These are phyloP conservation scores for Struthidea cinerea DNA, from an alignment of 2,113 vertebrate species.

Conservation along the genomic window DNA sequence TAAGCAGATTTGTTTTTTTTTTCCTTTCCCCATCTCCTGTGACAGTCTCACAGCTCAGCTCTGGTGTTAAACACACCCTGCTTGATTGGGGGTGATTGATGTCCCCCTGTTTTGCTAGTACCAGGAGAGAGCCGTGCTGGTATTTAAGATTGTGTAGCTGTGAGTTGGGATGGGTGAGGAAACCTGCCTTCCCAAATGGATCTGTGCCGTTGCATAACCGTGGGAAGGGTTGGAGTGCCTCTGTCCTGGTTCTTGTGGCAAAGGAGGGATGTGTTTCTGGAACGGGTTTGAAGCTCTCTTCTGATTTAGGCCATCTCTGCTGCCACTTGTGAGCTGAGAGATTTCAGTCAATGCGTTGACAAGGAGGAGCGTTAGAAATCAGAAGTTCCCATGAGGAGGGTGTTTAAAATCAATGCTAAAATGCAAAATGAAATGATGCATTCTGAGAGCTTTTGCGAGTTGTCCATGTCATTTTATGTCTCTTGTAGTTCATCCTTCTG, in stretches of 20 bases:
- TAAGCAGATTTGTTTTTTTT: neutral
- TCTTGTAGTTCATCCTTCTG: neutral
- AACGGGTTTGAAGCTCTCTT: neutral
- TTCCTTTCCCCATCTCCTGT: neutral
- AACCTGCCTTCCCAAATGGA: neutral
- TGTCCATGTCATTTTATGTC: neutral
- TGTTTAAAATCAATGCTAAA: neutral
- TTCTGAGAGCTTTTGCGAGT: neutral
- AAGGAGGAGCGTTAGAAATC: neutral
- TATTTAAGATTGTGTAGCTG: neutral
- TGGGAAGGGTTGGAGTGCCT: slow-evolving; percentile 10
- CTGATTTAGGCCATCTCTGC: neutral
- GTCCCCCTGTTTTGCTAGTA: neutral
- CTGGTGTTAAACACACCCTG: neutral
- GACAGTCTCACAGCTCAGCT: neutral
- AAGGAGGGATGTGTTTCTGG: neutral
- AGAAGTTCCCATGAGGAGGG: neutral
- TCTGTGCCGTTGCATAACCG: neutral
- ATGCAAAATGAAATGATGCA: neutral
- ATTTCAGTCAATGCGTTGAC: neutral
- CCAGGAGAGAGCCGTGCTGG: neutral
- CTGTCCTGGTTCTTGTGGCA: slow-evolving; percentile 5
- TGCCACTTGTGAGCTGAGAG: neutral
- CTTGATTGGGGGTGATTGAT: slow-evolving; percentile 10
- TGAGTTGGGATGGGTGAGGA: neutral